Conservation (phyloP, 2,888 invertebrate species). For the Agrilus cyanescens region DNA sequence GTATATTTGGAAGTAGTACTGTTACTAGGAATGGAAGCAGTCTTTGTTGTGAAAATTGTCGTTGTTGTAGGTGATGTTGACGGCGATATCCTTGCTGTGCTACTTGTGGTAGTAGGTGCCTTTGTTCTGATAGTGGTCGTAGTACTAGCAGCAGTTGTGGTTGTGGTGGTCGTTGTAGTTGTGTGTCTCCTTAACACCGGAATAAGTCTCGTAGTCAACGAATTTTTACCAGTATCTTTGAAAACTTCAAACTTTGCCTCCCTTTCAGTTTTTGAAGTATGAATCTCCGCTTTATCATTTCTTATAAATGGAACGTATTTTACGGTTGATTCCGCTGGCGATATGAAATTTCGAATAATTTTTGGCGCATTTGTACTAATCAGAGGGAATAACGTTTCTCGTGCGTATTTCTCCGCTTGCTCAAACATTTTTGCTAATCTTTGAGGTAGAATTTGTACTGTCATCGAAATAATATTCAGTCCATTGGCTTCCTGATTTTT, state of each 20-base stretch:
- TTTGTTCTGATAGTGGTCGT: too few species aligned
- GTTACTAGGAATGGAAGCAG: background rate
- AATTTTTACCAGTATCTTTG: too few species aligned
- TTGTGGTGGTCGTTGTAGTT: too few species aligned
- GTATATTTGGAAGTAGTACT: background rate
- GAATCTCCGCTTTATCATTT: slow-evolving; percentile 20
- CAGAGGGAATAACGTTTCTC: slow-evolving; percentile 62
- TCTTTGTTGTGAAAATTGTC: background rate
- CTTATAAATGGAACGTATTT: slow-evolving; percentile 31
- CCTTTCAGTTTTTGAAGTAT: background rate
- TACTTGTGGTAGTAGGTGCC: too few species aligned
- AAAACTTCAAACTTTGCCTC: background rate
- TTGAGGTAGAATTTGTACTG: slow-evolving; percentile 70
- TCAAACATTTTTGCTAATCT: slow-evolving; percentile 67
- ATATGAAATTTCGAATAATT: slow-evolving; percentile 38
- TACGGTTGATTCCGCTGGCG: slow-evolving; percentile 20
- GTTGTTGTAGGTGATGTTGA: too few species aligned
- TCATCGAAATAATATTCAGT: slow-evolving; percentile 36
- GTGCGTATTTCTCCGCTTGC: slow-evolving; percentile 69
- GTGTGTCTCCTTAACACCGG: too few species aligned
- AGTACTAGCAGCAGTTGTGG: too few species aligned
- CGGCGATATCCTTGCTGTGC: too few species aligned
- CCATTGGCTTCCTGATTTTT: slow-evolving; percentile 21
- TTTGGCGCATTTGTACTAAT: slow-evolving; percentile 71
- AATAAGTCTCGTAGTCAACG: too few species aligned